These are phyloP conservation scores for Neogobius melanostomus DNA, from an alignment of 2,113 vertebrate genomes.

Conservation along the genomic window DNA sequence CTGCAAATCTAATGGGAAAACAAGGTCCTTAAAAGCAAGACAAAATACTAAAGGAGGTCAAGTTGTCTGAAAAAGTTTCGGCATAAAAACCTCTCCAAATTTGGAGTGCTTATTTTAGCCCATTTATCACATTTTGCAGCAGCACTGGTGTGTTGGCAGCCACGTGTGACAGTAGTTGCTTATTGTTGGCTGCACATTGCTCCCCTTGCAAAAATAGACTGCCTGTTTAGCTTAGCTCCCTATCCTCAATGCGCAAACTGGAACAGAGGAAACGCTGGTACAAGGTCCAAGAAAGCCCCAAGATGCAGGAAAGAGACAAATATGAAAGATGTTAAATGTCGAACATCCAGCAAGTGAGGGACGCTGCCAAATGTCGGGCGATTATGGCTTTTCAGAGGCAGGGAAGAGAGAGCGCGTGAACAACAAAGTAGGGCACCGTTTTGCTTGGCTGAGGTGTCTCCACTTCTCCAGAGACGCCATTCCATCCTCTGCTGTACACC, in stretches of 20 bases:
- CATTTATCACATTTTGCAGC: constrained; percentile 22
- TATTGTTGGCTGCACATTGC: constrained; percentile 52
- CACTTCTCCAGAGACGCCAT: constrained; percentile 1
- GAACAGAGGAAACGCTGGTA: constrained; percentile 38
- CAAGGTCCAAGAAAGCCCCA: constrained; percentile 16
- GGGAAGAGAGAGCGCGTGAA: neutral
- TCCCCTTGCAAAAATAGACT: constrained; percentile 57
- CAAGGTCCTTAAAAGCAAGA: neutral
- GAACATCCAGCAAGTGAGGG: constrained; percentile 3
- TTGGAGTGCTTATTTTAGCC: constrained; percentile 25
- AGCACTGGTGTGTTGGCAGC: constrained; percentile 31
- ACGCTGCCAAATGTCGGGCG: constrained; percentile 1
- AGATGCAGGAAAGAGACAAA: constrained; percentile 10
- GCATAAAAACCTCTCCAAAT: constrained; percentile 4
- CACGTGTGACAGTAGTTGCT: constrained; percentile 48
- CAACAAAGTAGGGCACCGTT: constrained; percentile 11
- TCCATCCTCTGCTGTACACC: constrained; percentile 3
- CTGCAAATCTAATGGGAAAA: neutral
- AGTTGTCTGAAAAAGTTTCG: constrained; percentile 5
- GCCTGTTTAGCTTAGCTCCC: constrained; percentile 58
- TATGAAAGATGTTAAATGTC: constrained; percentile 5
- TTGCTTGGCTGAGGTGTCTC: constrained; percentile 13
- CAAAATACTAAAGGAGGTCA: constrained; percentile 6
- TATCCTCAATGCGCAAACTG: constrained; percentile 42
- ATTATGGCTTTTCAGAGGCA: constrained; percentile 8